A percentile compares a stretch with the other conserved stretches of the same genome.
Evolutionary conservation across 2,888 invertebrate genomes (phyloP).

Genomic region (Nysson spinosus): DNA sequence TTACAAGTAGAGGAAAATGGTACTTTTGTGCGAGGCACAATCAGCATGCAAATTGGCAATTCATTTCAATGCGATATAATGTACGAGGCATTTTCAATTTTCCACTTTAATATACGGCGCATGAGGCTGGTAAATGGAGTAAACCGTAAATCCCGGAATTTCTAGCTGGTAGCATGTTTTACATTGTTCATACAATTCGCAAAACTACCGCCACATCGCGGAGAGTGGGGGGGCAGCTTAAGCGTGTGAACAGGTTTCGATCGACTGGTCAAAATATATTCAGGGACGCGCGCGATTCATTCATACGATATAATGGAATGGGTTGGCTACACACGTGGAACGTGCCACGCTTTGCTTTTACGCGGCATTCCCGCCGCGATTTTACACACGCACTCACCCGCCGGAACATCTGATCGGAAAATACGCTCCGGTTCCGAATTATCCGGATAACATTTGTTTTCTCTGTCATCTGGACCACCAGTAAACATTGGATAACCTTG

Average conservation of each 20-base stretch:
- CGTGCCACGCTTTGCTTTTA: constrained; percentile 27
- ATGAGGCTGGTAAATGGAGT: too few relatives aligned
- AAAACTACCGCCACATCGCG: too few relatives aligned
- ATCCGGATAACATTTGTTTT: too few relatives aligned
- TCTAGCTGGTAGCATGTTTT: too few relatives aligned
- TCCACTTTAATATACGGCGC: too few relatives aligned
- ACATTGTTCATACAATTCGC: too few relatives aligned
- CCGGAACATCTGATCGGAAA: constrained; percentile 30
- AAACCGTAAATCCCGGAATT: too few relatives aligned
- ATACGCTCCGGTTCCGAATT: neutral
- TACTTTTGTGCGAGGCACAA: constrained; percentile 13
- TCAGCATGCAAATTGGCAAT: constrained; percentile 4
- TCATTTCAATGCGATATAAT: neutral
- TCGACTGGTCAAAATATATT: constrained; percentile 61
- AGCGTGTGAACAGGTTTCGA: constrained; percentile 36
- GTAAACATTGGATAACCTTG: too few relatives aligned
- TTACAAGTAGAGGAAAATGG: neutral
- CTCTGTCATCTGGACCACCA: too few relatives aligned
- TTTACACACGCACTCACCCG: constrained; percentile 14
- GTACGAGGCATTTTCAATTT: too few relatives aligned
- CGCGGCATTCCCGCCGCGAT: constrained; percentile 15
- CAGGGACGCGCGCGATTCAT: constrained; percentile 58
- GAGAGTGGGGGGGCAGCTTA: too few relatives aligned
- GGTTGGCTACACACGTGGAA: constrained; percentile 29
- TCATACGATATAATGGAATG: constrained; percentile 61